Percentiles rank a stretch among this genome's conserved stretches.
Evolutionary conservation across 2,113 vertebrate species (phyloP).

Genomic region (Microtus pennsylvanicus): DNA sequence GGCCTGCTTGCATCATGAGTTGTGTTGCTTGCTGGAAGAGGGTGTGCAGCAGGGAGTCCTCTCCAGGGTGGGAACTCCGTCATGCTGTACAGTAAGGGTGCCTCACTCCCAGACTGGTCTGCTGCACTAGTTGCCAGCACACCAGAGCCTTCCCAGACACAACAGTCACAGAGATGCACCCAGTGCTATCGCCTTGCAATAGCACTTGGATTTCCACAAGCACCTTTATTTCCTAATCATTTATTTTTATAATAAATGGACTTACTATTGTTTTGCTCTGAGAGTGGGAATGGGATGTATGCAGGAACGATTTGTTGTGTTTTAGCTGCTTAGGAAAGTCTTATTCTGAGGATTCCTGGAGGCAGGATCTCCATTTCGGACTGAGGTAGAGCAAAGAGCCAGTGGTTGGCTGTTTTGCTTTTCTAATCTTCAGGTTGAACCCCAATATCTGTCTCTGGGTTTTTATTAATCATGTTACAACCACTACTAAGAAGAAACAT

Average conservation of each 20-base stretch:
- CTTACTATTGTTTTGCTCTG: neutral
- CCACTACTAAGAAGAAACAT: no score
- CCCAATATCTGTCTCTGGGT: no score
- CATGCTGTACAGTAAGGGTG: neutral
- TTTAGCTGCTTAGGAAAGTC: neutral
- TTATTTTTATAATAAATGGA: constrained; percentile 57
- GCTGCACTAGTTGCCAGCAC: accelerated
- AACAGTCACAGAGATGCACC: neutral
- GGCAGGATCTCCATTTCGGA: no score
- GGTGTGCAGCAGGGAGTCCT: neutral
- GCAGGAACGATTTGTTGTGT: neutral
- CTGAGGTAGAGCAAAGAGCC: no score
- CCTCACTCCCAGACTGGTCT: no score
- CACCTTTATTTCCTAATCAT: neutral
- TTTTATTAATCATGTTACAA: no score
- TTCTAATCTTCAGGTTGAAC: no score
- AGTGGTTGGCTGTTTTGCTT: no score
- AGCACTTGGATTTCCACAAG: neutral
- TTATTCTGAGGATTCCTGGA: no score
- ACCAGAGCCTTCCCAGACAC: no score
- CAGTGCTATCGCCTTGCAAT: no score
- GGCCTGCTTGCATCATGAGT: neutral
- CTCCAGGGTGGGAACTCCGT: neutral
- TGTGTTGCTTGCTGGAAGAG: neutral
- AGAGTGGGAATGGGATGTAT: neutral